Evolutionary conservation across 2,888 invertebrate genomes (phyloP).

Genomic region (Lithophane semibrunnea): DNA sequence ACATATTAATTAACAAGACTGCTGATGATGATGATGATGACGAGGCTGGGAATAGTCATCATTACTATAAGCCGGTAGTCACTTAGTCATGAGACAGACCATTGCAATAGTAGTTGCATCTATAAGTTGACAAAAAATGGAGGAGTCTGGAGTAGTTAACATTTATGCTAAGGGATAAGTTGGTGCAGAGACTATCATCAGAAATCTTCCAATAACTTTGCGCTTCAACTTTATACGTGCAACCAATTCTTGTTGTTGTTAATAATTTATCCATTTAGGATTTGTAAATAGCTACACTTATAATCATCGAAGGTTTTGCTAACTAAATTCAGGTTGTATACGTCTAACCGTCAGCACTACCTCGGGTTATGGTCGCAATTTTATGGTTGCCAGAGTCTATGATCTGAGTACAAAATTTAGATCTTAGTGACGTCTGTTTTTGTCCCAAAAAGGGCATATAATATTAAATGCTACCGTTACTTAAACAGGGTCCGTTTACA

Average conservation of each 20-base stretch:
- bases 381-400: background rate
- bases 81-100: background rate
- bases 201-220: background rate
- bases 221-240: background rate
- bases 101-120: background rate
- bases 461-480: conserved; percentile 27
- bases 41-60: background rate
- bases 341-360: background rate
- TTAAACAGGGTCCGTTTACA: conserved; percentile 50
- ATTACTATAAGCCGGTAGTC: background rate
- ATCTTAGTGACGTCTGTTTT: conserved; percentile 10
- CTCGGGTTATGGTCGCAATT: background rate
- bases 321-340: background rate
- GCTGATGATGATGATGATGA: background rate
- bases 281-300: background rate
- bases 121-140: background rate
- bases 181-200: background rate
- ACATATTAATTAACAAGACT: too few species aligned
- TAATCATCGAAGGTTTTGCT: background rate
- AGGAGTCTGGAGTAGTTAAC: background rate
- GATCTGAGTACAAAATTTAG: conserved; percentile 3
- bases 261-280: background rate
- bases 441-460: conserved; percentile 25
- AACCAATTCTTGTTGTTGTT: background rate
- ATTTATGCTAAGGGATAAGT: too few species aligned